phyloP scores from a whole-genome alignment of 2,797 vertebrate species.

The Capromys pilorides region DNA sequence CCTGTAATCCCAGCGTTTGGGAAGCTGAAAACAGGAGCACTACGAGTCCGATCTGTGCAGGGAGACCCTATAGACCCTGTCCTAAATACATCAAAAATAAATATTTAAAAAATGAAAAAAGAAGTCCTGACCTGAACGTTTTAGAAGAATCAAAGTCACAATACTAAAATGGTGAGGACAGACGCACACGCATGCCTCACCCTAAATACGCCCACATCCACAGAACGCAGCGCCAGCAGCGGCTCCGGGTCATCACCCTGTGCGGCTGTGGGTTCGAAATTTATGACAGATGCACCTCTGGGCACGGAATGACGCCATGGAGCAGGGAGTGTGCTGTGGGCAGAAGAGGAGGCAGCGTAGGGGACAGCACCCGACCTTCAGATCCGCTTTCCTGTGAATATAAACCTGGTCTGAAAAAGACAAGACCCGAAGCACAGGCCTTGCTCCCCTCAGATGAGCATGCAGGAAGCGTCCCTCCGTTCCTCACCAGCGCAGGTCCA shows the following conservation, averaged over 20 bases:
- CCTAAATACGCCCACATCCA: neutral
- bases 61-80: too few species aligned
- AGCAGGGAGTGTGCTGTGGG: too few species aligned
- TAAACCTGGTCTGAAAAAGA: neutral
- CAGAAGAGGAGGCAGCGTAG: neutral
- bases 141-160: neutral
- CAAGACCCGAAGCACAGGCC: neutral
- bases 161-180: neutral
- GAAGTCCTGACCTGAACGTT: neutral
- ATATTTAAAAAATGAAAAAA: neutral
- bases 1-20: too few species aligned
- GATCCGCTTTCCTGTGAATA: neutral
- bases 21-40: too few species aligned
- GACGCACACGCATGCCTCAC: fast-evolving
- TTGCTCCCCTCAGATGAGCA: neutral
- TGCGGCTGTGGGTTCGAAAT: neutral
- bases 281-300: neutral
- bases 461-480: neutral
- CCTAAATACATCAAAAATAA: too few species aligned
- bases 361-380: neutral
- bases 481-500: neutral
- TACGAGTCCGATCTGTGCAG: too few species aligned
- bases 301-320: neutral
- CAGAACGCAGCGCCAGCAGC: neutral
- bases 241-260: neutral